A percentile compares a stretch with the other conserved stretches of the same genome.
Evolutionary conservation across 2,797 vertebrate genomes (phyloP).

Genomic region (Arrhamphus sclerolepis): DNA sequence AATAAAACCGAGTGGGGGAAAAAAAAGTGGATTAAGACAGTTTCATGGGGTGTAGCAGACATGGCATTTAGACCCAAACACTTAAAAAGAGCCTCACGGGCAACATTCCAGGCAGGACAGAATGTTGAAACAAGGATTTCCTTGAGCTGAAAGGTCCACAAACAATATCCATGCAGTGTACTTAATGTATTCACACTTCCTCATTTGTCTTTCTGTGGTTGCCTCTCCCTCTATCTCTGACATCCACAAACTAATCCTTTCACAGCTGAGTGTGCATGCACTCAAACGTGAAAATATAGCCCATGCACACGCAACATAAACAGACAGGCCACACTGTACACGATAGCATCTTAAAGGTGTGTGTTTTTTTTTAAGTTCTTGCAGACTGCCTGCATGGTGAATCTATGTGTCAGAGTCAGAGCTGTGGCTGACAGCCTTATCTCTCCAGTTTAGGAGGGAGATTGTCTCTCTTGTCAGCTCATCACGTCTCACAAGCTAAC

Average conservation of each 20-base stretch:
- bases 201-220: conserved; percentile 68
- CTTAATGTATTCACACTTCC: conserved; percentile 72
- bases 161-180: conserved; percentile 72
- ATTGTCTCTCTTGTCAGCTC: conserved; percentile 76
- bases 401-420: conserved; percentile 43
- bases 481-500: conserved; percentile 69
- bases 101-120: conserved; percentile 75
- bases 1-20: conserved; percentile 74
- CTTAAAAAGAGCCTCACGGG: conserved; percentile 76
- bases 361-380: conserved; percentile 50
- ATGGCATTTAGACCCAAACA: conserved; percentile 79
- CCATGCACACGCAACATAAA: conserved; percentile 50
- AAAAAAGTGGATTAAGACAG: conserved; percentile 81
- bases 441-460: conserved; percentile 70
- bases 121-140: conserved; percentile 78
- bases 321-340: conserved; percentile 35
- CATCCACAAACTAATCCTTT: conserved; percentile 65
- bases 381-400: conserved; percentile 32
- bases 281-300: conserved; percentile 38
- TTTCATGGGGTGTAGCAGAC: conserved; percentile 86
- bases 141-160: conserved; percentile 75
- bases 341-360: conserved; percentile 54
- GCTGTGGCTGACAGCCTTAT: conserved; percentile 71
- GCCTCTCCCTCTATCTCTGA: conserved; percentile 64
- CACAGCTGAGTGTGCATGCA: conserved; percentile 37